These are phyloP conservation scores for Coremacera marginata DNA, from an alignment of 2,888 invertebrate species.

Conservation along the genomic window DNA sequence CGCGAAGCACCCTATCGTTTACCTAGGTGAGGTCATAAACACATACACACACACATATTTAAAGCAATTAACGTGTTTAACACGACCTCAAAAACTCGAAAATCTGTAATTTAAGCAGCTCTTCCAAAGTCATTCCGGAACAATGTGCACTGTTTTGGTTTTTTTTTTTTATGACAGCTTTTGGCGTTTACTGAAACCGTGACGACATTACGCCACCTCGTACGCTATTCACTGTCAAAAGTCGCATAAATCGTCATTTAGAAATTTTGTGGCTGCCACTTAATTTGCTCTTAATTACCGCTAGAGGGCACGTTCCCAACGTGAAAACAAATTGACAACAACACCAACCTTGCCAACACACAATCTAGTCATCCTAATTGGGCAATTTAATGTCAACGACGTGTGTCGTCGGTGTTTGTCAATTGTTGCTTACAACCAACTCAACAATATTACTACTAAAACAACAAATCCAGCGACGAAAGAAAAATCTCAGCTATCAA, in stretches of 20 bases:
- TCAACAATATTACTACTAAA: neutral
- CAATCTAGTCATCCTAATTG: constrained; percentile 65
- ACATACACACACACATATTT: constrained; percentile 14
- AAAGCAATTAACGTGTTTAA: constrained; percentile 28
- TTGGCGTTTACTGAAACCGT: neutral
- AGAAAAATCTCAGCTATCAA: neutral
- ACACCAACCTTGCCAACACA: neutral
- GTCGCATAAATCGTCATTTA: constrained; percentile 64
- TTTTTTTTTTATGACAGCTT: neutral
- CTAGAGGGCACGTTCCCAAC: constrained; percentile 63
- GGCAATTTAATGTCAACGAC: constrained; percentile 68
- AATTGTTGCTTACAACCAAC: constrained; percentile 43
- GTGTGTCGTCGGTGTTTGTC: constrained; percentile 61
- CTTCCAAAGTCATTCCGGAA: constrained; percentile 8
- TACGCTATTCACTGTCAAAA: constrained; percentile 59
- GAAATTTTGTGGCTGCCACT: constrained; percentile 53
- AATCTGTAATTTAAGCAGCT: constrained; percentile 21
- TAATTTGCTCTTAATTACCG: constrained; percentile 65
- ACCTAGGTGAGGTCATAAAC: neutral
- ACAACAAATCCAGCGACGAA: neutral
- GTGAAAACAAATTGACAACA: constrained; percentile 22
- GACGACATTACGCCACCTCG: constrained; percentile 13
- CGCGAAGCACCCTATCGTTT: constrained; percentile 17
- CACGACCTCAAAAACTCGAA: constrained; percentile 21
- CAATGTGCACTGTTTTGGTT: neutral